Conservation (phyloP, 2,113 vertebrate species). For the Motacilla tschutschensis region DNA sequence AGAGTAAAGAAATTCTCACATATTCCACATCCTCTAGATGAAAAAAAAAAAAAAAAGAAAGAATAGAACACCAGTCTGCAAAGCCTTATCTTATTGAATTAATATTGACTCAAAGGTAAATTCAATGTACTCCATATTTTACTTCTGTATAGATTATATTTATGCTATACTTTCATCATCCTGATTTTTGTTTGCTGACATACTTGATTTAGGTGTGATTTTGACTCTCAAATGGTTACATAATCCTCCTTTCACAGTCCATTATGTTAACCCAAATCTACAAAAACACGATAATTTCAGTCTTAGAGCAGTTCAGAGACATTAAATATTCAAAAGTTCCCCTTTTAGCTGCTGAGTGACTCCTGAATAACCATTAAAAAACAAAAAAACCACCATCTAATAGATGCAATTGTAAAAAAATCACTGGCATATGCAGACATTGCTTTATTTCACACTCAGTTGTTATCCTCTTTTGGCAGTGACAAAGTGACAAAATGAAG, state of each 20-base stretch:
- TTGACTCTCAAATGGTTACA: background rate
- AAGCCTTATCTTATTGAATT: background rate
- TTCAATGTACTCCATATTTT: background rate
- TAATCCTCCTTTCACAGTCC: constrained; percentile 8
- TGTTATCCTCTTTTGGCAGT: background rate
- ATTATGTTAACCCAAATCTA: constrained; percentile 22
- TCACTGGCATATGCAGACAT: background rate
- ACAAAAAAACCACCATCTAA: background rate
- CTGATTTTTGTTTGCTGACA: background rate
- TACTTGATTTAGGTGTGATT: background rate
- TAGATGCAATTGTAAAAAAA: background rate
- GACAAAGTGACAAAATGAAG: background rate
- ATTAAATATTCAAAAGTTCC: constrained; percentile 34
- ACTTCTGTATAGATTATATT: background rate
- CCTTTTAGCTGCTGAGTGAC: background rate
- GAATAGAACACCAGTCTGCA: background rate
- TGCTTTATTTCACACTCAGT: background rate
- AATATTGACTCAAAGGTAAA: background rate
- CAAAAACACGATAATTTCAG: constrained; percentile 14
- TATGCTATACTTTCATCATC: background rate
- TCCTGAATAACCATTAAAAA: background rate
- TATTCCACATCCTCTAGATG: background rate
- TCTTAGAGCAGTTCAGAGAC: background rate
- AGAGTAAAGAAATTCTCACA: background rate
- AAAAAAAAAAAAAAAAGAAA: background rate